phyloP scores from a whole-genome alignment of 2,797 vertebrate species.

The Okamejei kenojei region DNA sequence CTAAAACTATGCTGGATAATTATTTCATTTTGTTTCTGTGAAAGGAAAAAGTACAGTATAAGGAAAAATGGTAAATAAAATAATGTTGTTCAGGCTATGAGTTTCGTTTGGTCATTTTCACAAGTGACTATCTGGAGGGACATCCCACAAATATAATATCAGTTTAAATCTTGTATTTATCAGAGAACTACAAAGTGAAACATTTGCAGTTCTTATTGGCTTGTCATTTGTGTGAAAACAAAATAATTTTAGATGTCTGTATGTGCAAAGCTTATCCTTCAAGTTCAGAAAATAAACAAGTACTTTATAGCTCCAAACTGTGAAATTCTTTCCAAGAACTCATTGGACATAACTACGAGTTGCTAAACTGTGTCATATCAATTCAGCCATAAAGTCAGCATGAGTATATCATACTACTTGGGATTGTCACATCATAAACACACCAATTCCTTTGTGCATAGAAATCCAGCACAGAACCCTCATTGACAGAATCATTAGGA shows the following conservation, averaged over 20 bases:
- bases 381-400: neutral
- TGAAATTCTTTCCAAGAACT: neutral
- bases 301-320: no score
- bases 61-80: neutral
- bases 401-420: neutral
- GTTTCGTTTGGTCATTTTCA: neutral
- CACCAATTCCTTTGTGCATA: neutral
- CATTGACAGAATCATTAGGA: neutral
- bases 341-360: neutral
- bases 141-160: neutral
- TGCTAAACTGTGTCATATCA: neutral
- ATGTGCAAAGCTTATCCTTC: neutral
- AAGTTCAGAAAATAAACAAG: neutral
- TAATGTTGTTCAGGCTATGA: neutral
- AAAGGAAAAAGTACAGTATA: neutral
- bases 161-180: neutral
- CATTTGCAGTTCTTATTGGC: neutral
- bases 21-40: neutral
- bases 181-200: neutral
- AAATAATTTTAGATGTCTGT: neutral
- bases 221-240: neutral
- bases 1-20: neutral
- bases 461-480: neutral
- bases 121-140: neutral
- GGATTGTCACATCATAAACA: neutral